Evolutionary conservation across 2,113 vertebrate species (phyloP), one percentile per base, ranked within the genome.

Genomic region (Aviceda subcristata): DNA sequence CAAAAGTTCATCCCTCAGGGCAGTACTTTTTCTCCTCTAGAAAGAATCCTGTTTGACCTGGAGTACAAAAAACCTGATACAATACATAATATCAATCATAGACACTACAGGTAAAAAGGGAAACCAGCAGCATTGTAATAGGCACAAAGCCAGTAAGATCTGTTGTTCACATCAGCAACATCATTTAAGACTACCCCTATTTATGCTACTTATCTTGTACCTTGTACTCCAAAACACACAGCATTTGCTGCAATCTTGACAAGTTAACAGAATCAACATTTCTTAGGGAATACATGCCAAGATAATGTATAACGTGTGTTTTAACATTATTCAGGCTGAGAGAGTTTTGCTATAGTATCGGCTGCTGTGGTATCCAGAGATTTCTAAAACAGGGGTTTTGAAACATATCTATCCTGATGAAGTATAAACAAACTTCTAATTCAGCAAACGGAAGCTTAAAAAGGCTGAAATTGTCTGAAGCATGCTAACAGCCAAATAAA

Each of bases 351-450:
- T 46, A 9, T 5, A 32, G 32, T 8, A 88, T 9, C 20, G 0
- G 27, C 63, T 81, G 62, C 59, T 81, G n/a, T 17, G 75, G 11
- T 12, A 71, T n/a, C 76, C n/a, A 36, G 7, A 67, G 59, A 36
- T 79, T 86, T 39, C 67, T 46, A 85, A 72, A 60, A 27, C 55
- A 64, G 32, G 19, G 29, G 45, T 7, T 36, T 18, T 62, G 63
- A 75, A 74, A 77, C 32, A 12, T 9, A 29, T 39, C 38, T 78
- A 56, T 43, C 36, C 85, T 34, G 10, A 15, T 6, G 59, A 92
- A 86, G 36, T 60, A 88, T 4, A 79, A 94, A 77, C 90, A 92
- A 97, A 98, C 83, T 97, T 94, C 93, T 6, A 64, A 72, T 45
- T 38, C 81, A 80, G 73, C 81, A 91, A 85, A 59, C 3, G 0